Percentiles rank a stretch among this genome's conserved stretches.
Conservation (phyloP, 2,797 vertebrate genomes). For the Pseudocheirus occidentalis region DNA sequence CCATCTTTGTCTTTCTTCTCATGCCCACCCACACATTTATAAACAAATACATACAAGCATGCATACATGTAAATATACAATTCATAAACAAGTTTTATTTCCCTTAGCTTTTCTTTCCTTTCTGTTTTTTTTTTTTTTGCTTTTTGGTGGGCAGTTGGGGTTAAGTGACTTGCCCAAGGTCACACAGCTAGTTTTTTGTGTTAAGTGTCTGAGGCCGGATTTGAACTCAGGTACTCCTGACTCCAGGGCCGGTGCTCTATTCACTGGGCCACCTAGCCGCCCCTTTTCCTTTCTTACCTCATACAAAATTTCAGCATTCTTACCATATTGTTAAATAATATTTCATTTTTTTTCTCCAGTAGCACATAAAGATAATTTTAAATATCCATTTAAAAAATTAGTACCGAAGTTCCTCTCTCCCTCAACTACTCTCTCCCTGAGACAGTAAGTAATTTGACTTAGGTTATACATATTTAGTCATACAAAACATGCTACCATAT, state of each 20-base stretch:
- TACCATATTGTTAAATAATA: neutral
- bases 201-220: too few species aligned
- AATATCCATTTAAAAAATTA: neutral
- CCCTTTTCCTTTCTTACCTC: too few species aligned
- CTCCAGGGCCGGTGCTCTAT: too few species aligned
- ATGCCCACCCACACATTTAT: neutral
- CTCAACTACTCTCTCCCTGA: neutral
- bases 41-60: neutral
- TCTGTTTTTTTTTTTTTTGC: too few species aligned
- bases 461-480: neutral
- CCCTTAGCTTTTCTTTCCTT: neutral
- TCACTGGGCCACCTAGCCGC: too few species aligned
- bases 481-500: neutral
- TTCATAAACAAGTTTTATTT: conserved; percentile 8
- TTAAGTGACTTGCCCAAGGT: too few species aligned
- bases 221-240: too few species aligned
- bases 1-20: neutral
- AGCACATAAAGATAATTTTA: neutral
- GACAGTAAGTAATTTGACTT: neutral
- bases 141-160: too few species aligned
- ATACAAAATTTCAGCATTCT: neutral
- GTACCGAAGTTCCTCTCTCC: neutral
- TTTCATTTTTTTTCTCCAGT: neutral
- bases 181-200: too few species aligned
- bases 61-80: neutral